Percentiles rank a stretch among this genome's conserved stretches.
phyloP scores from a whole-genome alignment of 2,888 invertebrate species.

The Lochmaea crataegi region DNA sequence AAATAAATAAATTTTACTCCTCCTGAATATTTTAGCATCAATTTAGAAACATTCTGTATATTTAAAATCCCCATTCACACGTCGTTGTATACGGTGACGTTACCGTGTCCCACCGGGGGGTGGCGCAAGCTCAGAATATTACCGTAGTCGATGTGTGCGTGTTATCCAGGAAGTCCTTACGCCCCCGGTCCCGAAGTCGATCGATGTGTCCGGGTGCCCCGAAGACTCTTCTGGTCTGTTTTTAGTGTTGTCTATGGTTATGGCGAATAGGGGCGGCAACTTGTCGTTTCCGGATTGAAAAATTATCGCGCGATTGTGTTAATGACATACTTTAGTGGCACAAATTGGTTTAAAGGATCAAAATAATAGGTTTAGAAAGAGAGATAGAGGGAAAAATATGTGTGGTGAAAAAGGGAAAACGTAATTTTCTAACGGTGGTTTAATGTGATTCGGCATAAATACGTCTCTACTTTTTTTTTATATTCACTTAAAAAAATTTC shows the following conservation, averaged over 20 bases:
- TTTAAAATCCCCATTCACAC: background rate
- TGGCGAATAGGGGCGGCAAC: conserved; percentile 44
- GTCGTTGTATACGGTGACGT: conserved; percentile 50
- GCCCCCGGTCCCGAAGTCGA: conserved; percentile 26
- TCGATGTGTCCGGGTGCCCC: conserved; percentile 43
- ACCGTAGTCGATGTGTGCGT: conserved; percentile 31
- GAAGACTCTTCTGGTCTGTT: conserved; percentile 39
- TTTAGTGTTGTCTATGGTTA: conserved; percentile 62
- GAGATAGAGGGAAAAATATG: too few relatives aligned
- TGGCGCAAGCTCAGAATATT: conserved; percentile 46
- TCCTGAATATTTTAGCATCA: too few relatives aligned
- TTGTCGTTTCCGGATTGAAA: background rate
- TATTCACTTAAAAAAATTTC: too few relatives aligned
- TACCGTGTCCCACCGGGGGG: conserved; percentile 34
- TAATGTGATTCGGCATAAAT: too few relatives aligned
- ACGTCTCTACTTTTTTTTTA: too few relatives aligned
- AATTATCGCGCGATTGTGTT: background rate
- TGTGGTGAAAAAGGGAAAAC: background rate
- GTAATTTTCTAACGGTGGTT: background rate
- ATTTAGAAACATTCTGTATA: background rate
- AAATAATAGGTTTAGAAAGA: background rate
- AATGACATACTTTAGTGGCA: conserved; percentile 5
- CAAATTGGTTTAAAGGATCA: background rate
- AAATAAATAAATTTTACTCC: too few relatives aligned
- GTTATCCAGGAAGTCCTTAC: conserved; percentile 50